A percentile compares a stretch with the other conserved stretches of the same genome.
Evolutionary conservation across 2,113 vertebrate genomes (phyloP).

Genomic region (Tragulus kanchil): DNA sequence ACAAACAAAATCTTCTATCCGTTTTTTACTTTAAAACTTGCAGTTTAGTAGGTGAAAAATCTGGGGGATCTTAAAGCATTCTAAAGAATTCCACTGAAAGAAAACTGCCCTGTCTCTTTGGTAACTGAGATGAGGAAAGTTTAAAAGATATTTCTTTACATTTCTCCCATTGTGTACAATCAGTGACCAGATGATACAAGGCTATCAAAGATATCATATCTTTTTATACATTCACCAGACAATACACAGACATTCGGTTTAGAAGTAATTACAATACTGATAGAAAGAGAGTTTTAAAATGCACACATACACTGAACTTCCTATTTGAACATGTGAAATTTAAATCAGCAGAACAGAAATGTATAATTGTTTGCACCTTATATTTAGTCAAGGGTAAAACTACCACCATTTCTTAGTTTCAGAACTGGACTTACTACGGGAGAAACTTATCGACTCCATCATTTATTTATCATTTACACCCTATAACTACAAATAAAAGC

Average conservation of each 20-base stretch:
- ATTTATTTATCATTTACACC: not conserved
- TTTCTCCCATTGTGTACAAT: not conserved
- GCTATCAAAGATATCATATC: not conserved
- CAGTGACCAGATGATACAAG: not conserved
- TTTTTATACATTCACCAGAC: not conserved
- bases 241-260: not conserved
- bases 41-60: not conserved
- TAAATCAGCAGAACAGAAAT: not conserved
- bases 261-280: not conserved
- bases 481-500: not conserved
- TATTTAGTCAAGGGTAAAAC: not conserved
- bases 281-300: not conserved
- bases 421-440: not conserved
- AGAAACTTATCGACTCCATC: not conserved
- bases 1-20: not conserved
- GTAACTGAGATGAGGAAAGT: not conserved
- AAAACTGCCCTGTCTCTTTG: not conserved
- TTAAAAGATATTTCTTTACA: not conserved
- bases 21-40: not conserved
- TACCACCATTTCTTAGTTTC: not conserved
- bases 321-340: not conserved
- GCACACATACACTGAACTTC: not conserved
- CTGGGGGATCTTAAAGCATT: not conserved
- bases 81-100: not conserved
- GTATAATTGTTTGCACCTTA: not conserved